A percentile compares a stretch with the other conserved stretches of the same genome.
Conservation (phyloP, 2,113 vertebrate species). For the Delphinapterus leucas region DNA sequence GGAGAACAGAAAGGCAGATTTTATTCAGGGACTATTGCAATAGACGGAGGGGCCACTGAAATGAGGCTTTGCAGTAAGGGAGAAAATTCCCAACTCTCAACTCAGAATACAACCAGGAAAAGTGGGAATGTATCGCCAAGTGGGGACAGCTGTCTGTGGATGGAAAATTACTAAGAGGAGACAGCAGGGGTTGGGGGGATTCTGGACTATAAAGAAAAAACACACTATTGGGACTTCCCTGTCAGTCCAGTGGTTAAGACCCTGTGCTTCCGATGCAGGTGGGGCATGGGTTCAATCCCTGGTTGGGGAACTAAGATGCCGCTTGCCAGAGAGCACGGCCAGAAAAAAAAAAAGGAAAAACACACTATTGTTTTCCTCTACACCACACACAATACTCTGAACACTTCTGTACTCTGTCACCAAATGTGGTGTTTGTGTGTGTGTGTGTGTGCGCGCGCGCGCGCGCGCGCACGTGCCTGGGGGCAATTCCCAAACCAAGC, state of each 20-base stretch:
- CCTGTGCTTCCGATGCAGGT: too few relatives aligned
- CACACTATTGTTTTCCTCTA: background rate
- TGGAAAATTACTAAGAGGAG: background rate
- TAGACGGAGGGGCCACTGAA: background rate
- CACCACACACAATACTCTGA: background rate
- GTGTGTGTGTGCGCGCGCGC: too few relatives aligned
- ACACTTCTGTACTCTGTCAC: background rate
- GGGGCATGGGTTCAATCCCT: too few relatives aligned
- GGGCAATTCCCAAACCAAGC: too few relatives aligned
- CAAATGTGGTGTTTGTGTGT: background rate
- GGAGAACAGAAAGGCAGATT: background rate
- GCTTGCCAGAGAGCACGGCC: too few relatives aligned
- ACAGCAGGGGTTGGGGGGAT: background rate
- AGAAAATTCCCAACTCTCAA: background rate
- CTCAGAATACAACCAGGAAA: background rate
- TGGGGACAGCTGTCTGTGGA: too few relatives aligned
- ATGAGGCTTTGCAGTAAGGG: too few relatives aligned
- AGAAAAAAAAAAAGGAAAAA: background rate
- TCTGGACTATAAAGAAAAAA: background rate
- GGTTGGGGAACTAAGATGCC: too few relatives aligned
- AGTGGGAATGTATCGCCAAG: background rate
- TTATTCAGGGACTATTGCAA: accelerated
- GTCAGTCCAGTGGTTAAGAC: too few relatives aligned
- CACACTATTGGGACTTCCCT: too few relatives aligned
- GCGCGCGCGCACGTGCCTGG: too few relatives aligned